phyloP scores from a whole-genome alignment of 2,888 invertebrate species.

The Microctonus aethiopoides region DNA sequence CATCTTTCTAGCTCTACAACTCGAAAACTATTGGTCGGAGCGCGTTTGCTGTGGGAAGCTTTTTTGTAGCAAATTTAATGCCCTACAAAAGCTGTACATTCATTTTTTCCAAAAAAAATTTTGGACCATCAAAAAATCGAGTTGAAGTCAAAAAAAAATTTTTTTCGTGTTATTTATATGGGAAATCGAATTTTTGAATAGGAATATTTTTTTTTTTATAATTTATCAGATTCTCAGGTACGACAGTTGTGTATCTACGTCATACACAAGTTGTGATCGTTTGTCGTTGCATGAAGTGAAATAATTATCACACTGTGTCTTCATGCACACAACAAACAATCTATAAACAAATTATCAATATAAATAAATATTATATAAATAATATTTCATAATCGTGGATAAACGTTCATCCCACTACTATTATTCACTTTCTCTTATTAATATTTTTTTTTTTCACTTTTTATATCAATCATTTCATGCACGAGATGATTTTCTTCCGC shows the following conservation, averaged over 20 bases:
- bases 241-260: slow-evolving; percentile 1
- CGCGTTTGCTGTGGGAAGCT: too few relatives aligned
- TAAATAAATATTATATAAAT: slow-evolving; percentile 7
- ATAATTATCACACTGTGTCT: slow-evolving; percentile 7
- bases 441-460: slow-evolving; percentile 21
- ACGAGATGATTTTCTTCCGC: slow-evolving; percentile 43
- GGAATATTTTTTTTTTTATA: too few relatives aligned
- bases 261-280: not conserved
- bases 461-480: slow-evolving; percentile 41
- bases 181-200: too few relatives aligned
- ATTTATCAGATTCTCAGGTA: too few relatives aligned
- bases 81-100: too few relatives aligned
- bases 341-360: not conserved
- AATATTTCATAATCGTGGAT: slow-evolving; percentile 10
- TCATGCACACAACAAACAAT: not conserved
- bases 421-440: not conserved
- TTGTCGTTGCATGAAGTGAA: slow-evolving; percentile 13
- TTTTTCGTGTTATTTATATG: too few relatives aligned
- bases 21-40: too few relatives aligned
- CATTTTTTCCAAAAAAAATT: too few relatives aligned
- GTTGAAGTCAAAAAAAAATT: too few relatives aligned
- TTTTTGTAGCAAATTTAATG: too few relatives aligned
- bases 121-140: too few relatives aligned
- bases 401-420: slow-evolving; percentile 10
- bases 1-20: too few relatives aligned